A percentile compares a stretch with the other conserved stretches of the same genome.
Conservation (phyloP, 1,140 invertebrate genomes). For the Heliconius hewitsoni region DNA sequence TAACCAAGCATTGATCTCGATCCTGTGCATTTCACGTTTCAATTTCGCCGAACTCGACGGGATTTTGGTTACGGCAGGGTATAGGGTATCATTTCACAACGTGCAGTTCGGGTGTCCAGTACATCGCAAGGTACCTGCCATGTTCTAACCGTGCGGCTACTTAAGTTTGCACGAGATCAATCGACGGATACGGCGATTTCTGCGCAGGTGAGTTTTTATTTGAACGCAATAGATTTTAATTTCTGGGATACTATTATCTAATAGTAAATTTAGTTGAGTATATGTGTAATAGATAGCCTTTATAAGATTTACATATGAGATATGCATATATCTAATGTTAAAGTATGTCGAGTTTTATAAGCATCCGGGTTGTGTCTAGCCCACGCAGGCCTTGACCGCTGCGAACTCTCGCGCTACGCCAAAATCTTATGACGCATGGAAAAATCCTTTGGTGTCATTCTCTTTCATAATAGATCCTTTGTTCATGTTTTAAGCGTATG, state of each 20-base stretch:
- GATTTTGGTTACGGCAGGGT: conserved; percentile 44
- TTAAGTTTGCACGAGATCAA: conserved; percentile 44
- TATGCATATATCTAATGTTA: not conserved
- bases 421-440: conserved; percentile 51
- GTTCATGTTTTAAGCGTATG: conserved; percentile 19
- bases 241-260: not conserved
- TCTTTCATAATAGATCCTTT: conserved; percentile 36
- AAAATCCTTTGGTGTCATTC: conserved; percentile 35
- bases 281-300: not conserved
- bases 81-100: conserved; percentile 39
- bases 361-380: conserved; percentile 70
- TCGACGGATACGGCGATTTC: conserved; percentile 40
- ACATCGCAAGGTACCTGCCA: conserved; percentile 42
- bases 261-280: not conserved
- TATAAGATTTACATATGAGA: not conserved
- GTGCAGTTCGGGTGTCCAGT: conserved; percentile 54
- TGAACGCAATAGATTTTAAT: conserved; percentile 21
- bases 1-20: conserved; percentile 38
- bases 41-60: conserved; percentile 34
- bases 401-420: conserved; percentile 52
- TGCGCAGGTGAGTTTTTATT: conserved; percentile 42
- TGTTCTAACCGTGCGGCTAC: conserved; percentile 45
- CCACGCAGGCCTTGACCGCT: conserved; percentile 72
- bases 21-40: conserved; percentile 37
- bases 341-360: conserved; percentile 30